A percentile compares a stretch with the other conserved stretches of the same genome.
Evolutionary conservation across 2,113 vertebrate genomes (phyloP).

Genomic region (Chloebia gouldiae): DNA sequence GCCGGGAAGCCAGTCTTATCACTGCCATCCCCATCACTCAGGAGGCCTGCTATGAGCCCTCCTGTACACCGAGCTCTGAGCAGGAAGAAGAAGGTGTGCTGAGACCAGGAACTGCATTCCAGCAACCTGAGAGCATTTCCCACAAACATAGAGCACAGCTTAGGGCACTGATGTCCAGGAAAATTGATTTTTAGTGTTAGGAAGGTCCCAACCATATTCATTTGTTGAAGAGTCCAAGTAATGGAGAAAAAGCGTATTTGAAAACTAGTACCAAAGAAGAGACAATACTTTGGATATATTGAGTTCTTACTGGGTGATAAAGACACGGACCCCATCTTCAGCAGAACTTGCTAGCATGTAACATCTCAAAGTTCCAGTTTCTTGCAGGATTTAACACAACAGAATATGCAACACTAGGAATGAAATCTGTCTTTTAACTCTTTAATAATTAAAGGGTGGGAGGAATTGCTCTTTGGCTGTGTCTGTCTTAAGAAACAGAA

Average conservation of each 20-base stretch:
- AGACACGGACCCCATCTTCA: neutral
- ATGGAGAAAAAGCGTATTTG: neutral
- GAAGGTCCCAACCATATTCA: neutral
- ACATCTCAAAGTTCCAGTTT: neutral
- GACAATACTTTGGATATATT: neutral
- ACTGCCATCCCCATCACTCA: slow-evolving; percentile 96
- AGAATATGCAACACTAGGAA: neutral
- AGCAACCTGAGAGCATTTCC: neutral
- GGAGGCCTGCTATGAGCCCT: slow-evolving; percentile 96
- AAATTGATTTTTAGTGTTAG: neutral
- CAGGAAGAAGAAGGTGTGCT: slow-evolving; percentile 96
- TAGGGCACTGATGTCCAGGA: neutral
- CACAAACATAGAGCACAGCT: neutral
- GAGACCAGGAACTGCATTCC: neutral
- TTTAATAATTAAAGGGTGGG: neutral
- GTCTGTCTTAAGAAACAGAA: neutral
- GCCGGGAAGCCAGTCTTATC: slow-evolving; percentile 96
- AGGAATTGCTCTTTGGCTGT: neutral
- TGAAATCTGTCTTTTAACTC: neutral
- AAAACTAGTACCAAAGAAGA: neutral
- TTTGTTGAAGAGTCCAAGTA: neutral
- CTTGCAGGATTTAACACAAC: neutral
- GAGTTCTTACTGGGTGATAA: neutral
- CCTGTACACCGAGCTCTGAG: slow-evolving; percentile 90
- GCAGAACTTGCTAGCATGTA: neutral